Conservation (phyloP, 2,797 vertebrate species). For the Hoplostethus mediterraneus region DNA sequence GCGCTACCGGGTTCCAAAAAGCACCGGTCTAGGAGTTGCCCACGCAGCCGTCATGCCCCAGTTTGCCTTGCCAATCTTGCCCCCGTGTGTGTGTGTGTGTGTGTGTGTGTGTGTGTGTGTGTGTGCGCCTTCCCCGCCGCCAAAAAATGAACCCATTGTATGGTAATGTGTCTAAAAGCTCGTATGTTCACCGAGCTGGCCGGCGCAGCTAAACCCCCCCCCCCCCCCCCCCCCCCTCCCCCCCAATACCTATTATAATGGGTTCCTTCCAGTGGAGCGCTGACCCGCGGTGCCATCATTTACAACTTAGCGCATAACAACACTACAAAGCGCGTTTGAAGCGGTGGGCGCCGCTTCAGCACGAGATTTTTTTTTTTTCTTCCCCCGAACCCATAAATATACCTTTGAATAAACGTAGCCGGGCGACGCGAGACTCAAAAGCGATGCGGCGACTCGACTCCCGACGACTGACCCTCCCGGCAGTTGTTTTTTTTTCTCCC, state of each 20-base stretch:
- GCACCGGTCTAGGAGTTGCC: constrained; percentile 45
- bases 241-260: constrained; percentile 66
- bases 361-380: constrained; percentile 35
- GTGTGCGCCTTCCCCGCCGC: constrained; percentile 44
- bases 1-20: constrained; percentile 61
- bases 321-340: constrained; percentile 64
- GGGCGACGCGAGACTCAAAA: constrained; percentile 35
- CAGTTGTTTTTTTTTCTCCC: constrained; percentile 42
- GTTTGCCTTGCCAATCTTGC: constrained; percentile 56
- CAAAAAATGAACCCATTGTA: constrained; percentile 76
- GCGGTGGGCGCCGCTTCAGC: constrained; percentile 36
- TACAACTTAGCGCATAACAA: constrained; percentile 71
- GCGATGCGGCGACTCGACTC: constrained; percentile 49
- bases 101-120: constrained; percentile 13
- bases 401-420: constrained; percentile 51
- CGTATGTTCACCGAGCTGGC: constrained; percentile 61
- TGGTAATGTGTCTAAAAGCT: constrained; percentile 79
- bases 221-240: constrained; percentile 31
- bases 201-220: constrained; percentile 61
- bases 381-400: constrained; percentile 45
- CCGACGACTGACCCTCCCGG: constrained; percentile 59
- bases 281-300: constrained; percentile 75
- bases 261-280: constrained; percentile 58
- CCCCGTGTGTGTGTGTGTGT: constrained; percentile 19
- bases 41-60: constrained; percentile 58